Evolutionary conservation across 2,113 vertebrate species (phyloP).

Genomic region (Motacilla alba): DNA sequence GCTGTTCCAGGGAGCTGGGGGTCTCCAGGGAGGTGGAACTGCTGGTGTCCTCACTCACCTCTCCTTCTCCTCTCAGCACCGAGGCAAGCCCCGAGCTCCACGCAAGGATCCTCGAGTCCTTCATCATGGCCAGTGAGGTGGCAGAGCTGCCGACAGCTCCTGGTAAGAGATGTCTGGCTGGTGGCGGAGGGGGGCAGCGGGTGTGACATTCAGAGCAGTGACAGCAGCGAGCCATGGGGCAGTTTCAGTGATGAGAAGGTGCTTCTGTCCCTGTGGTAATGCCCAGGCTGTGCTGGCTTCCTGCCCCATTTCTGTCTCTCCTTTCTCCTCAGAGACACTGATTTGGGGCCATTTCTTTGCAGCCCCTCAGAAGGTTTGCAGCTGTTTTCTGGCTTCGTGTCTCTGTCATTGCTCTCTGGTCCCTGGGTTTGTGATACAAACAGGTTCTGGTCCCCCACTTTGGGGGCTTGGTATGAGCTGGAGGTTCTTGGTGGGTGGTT

Average conservation of each 20-base stretch:
- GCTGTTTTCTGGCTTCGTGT: not conserved
- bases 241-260: not conserved
- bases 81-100: slow-evolving; percentile 75
- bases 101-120: slow-evolving; percentile 76
- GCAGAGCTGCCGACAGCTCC: slow-evolving; percentile 74
- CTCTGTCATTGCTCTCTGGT: not conserved
- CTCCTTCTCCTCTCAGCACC: slow-evolving; percentile 29
- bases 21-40: rapidly evolving
- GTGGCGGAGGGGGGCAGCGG: rapidly evolving
- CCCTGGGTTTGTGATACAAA: not conserved
- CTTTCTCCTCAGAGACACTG: not conserved
- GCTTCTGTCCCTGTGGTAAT: rapidly evolving
- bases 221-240: rapidly evolving
- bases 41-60: not conserved
- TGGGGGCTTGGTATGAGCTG: not conserved
- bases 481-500: not conserved
- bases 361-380: not conserved
- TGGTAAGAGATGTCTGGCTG: slow-evolving; percentile 59
- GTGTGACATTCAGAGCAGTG: not conserved
- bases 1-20: rapidly evolving
- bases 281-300: not conserved
- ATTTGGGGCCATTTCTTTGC: not conserved
- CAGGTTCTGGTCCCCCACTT: not conserved
- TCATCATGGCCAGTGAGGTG: slow-evolving; percentile 69
- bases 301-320: not conserved